These are phyloP conservation scores for Megaleporinus macrocephalus DNA, from an alignment of 2,113 vertebrate genomes.

Conservation along the genomic window DNA sequence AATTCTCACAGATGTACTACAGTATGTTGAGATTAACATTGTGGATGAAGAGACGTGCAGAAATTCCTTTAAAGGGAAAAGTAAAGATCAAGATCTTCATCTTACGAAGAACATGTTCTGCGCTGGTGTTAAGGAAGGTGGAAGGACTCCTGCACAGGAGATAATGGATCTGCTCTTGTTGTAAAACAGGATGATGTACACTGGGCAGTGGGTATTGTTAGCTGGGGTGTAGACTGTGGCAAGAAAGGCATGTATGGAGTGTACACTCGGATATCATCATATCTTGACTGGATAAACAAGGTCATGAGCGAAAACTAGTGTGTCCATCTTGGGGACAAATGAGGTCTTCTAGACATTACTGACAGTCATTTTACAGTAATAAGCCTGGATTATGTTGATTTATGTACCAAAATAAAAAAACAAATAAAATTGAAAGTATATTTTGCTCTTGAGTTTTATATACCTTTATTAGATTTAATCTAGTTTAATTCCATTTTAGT, in stretches of 20 bases:
- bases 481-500: too few species aligned
- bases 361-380: too few species aligned
- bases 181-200: too few species aligned
- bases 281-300: constrained; percentile 64
- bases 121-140: constrained; percentile 59
- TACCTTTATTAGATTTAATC: too few species aligned
- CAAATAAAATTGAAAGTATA: too few species aligned
- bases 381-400: too few species aligned
- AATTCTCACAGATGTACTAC: constrained; percentile 58
- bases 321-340: too few species aligned
- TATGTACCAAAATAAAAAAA: too few species aligned
- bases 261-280: constrained; percentile 63
- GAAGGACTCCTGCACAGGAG: constrained; percentile 63
- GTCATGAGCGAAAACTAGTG: constrained; percentile 15
- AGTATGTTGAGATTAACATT: constrained; percentile 58
- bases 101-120: constrained; percentile 74
- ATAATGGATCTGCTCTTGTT: constrained; percentile 61
- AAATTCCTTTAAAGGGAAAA: fast-evolving
- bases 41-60: constrained; percentile 57
- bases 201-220: too few species aligned
- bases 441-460: too few species aligned
- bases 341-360: too few species aligned
- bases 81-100: fast-evolving
- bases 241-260: constrained; percentile 7
- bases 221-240: too few species aligned